Conservation (phyloP, 2,888 invertebrate genomes). For the Pyrrhosoma nymphula region DNA sequence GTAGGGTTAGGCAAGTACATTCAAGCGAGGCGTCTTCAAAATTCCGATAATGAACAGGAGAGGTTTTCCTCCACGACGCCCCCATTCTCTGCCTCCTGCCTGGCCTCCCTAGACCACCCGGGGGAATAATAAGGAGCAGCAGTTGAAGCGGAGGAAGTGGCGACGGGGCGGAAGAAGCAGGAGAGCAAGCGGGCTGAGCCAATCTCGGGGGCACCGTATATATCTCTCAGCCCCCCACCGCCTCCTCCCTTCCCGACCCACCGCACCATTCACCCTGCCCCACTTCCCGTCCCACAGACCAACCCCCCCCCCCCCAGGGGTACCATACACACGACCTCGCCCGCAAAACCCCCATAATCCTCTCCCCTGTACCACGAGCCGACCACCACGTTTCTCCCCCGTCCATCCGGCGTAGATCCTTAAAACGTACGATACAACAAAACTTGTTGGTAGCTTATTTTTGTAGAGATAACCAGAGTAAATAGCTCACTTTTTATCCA, state of each 20-base stretch:
- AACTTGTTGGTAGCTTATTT: too few species aligned
- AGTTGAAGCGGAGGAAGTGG: background rate
- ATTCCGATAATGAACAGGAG: slow-evolving; percentile 47
- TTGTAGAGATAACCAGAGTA: too few species aligned
- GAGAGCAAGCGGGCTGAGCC: background rate
- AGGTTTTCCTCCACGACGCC: too few species aligned
- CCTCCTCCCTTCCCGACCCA: background rate
- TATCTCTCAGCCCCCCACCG: background rate
- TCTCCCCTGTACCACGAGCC: background rate
- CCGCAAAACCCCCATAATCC: background rate
- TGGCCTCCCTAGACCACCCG: background rate
- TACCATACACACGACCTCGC: background rate
- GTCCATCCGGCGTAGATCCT: too few species aligned
- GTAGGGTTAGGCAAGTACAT: background rate
- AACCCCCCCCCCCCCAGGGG: background rate
- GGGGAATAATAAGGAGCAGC: slow-evolving; percentile 24
- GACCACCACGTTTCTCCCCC: background rate
- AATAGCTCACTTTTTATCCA: too few species aligned
- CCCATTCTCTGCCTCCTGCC: background rate
- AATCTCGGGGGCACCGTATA: slow-evolving; percentile 46
- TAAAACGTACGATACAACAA: too few species aligned
- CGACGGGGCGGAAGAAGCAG: background rate
- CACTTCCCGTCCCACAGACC: background rate
- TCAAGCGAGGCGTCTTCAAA: slow-evolving; percentile 6
- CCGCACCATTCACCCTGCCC: background rate